Evolutionary conservation across 53 echinoderm and acorn worm species (phyloP), one percentile per base, ranked within the genome.

Genomic region (Mesocentrotus franciscanus): DNA sequence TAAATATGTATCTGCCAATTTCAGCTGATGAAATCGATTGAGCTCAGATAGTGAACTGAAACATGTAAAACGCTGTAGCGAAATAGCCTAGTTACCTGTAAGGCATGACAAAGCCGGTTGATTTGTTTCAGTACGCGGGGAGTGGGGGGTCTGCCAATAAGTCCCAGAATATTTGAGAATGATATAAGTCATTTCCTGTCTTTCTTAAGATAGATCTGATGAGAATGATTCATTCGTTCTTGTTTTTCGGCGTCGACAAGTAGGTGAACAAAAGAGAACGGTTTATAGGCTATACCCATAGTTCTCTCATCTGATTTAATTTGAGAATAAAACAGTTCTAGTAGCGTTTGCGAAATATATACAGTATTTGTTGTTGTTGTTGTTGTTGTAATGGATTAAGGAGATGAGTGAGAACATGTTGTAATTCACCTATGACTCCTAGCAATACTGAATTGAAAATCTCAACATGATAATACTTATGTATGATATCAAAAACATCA

Each of bases 171-270:
- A 58, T 24, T 58, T 57, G n/a, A 9, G 14, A 56, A n/a, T 87
- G 87, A 87, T 58, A 59, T 87, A 87, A 85, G 87, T 58, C 87
- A 87, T 58, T 56, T 87, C 87, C 87, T 56, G 87, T 10, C 87
- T 26, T 87, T 58, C 58, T 87, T 58, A 87, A 87, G 57, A 87
- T 87, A 87, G 87, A 15, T 27, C 24, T 26, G 27, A 26, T 87
- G 87, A 27, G 29, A 87, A 58, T 87, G 58, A 87, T 57, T 56
- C 56, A 27, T 87, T 11, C 59, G 0, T 22, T 81, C 42, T 76
- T 17, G 39, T 79, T 36, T 39, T 81, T 81, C 8, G 64, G 1
- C 5, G 36, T 81, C 20, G 36, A 18, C 81, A 17, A 8, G 7
- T 33, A 36, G 29, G 30, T 81, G 17, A 64, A 16, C 42, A 20